Evolutionary conservation across 2,113 vertebrate species (phyloP).

Genomic region (Pyrgilauda ruficollis): DNA sequence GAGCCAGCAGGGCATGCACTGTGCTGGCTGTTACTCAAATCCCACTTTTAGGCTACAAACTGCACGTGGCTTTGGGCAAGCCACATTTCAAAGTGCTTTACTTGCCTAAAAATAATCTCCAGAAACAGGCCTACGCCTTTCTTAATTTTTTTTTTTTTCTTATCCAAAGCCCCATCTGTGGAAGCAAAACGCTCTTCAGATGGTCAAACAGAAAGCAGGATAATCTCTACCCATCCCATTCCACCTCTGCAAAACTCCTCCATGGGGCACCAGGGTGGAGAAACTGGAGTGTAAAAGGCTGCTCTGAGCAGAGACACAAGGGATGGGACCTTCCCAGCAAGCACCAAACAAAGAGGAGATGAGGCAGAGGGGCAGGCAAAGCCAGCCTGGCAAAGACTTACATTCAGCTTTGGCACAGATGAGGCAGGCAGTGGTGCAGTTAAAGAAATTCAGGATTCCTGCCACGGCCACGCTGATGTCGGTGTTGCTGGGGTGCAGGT

Average conservation of each 20-base stretch:
- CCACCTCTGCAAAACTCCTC: constrained; percentile 14
- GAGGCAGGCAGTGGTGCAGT: constrained; percentile 95
- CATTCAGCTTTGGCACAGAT: constrained; percentile 98
- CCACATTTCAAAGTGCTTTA: constrained; percentile 23
- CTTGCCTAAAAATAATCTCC: constrained; percentile 42
- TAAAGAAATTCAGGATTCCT: constrained; percentile 94
- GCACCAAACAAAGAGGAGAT: not conserved
- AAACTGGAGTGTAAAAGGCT: not conserved
- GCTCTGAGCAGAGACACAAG: not conserved
- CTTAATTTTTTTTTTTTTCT: not conserved
- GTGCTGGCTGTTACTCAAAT: constrained; percentile 41
- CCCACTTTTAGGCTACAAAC: constrained; percentile 41
- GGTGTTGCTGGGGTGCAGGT: constrained; percentile 94
- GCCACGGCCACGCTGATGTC: constrained; percentile 95
- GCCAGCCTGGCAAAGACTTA: constrained; percentile 66
- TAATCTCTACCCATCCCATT: not conserved
- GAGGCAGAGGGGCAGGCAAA: not conserved
- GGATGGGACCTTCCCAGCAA: not conserved
- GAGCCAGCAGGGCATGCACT: not conserved
- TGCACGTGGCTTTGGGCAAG: constrained; percentile 11
- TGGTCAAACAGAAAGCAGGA: constrained; percentile 51
- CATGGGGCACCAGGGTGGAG: not conserved
- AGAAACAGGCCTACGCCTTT: not conserved
- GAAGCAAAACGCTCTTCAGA: constrained; percentile 41
- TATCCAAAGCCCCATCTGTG: constrained; percentile 30